These are phyloP conservation scores for Rhinichthys osculus DNA, from an alignment of 2,797 vertebrate species.

Conservation along the genomic window DNA sequence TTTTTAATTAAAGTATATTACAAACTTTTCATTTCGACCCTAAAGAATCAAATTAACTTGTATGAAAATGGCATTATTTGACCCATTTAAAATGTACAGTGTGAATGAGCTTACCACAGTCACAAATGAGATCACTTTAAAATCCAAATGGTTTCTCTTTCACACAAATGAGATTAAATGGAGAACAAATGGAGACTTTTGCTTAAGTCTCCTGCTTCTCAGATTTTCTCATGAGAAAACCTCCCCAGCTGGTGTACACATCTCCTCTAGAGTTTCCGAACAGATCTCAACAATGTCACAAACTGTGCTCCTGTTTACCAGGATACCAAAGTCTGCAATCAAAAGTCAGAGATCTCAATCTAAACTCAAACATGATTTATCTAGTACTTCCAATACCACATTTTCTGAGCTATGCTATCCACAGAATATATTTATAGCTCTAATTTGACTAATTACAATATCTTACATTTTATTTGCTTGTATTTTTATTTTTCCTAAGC, in stretches of 20 bases:
- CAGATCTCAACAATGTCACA: not conserved
- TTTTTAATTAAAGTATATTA: too few species aligned
- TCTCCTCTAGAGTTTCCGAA: not conserved
- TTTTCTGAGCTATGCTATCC: not conserved
- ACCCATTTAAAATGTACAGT: not conserved
- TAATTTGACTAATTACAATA: not conserved
- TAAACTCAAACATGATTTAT: not conserved
- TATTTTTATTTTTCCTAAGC: not conserved
- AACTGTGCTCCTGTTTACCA: not conserved
- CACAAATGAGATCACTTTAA: too few species aligned
- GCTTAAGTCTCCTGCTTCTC: not conserved
- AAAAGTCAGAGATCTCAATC: not conserved
- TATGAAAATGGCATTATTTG: too few species aligned
- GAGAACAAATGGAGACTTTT: slow-evolving; percentile 11
- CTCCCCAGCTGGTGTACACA: not conserved
- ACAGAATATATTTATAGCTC: not conserved
- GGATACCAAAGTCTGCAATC: not conserved
- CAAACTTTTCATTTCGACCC: too few species aligned
- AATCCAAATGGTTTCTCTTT: not conserved
- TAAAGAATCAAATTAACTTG: too few species aligned
- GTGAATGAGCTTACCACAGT: not conserved
- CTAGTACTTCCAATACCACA: not conserved
- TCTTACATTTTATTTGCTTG: not conserved
- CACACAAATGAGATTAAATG: not conserved
- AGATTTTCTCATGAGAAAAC: not conserved